Evolutionary conservation across 64 coral and sea anemone genomes (phyloP), one percentile per base, ranked within the genome.

Genomic region (Catalaphyllia jardinei): DNA sequence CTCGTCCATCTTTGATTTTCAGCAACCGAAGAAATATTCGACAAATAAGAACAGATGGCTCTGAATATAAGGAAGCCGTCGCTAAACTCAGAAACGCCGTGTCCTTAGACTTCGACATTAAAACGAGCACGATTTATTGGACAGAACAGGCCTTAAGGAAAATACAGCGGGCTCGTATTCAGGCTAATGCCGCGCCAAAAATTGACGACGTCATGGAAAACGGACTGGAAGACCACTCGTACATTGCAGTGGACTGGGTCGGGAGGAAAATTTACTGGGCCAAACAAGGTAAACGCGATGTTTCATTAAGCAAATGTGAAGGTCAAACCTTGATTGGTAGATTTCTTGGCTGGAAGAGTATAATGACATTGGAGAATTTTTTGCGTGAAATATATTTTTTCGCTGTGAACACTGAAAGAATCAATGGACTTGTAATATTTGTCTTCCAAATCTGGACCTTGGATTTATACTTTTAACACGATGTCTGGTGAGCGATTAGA

Each of bases 181-280:
- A 60, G 14, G 7, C 60, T 16, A 91, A 75, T 64, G 3, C 57
- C 25, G 18, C 75, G 18, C n/a, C 29, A 1, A 71, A 85, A 39
- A 76, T 52, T 39, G 42, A 24, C 2, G 78, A 75, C 60, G 90
- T 92, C 27, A 33, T 87, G 54, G 49, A 87, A 0, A 27, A 59
- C 6, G 90, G 90, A 20, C 31, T 92, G 22, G 82, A 52, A 9
- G 24, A 79, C 42, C 2, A 75, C 69, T 79, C 72, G n/a, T 76
- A 87, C 52, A 60, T 94, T 3, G 93, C 87, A 31, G 73, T 94
- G 84, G 93, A 94, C 60, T 94, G 93, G 93, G 75, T 90, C 71
- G 88, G 87, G 31, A 85, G 85, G 33, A 94, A 94, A 28, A 80
- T 94, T 7, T 94, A 94, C 74, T 94, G 93, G 93, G 76, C 74